Evolutionary conservation across 2,113 vertebrate genomes (phyloP).

Genomic region (Gavialis gangeticus): DNA sequence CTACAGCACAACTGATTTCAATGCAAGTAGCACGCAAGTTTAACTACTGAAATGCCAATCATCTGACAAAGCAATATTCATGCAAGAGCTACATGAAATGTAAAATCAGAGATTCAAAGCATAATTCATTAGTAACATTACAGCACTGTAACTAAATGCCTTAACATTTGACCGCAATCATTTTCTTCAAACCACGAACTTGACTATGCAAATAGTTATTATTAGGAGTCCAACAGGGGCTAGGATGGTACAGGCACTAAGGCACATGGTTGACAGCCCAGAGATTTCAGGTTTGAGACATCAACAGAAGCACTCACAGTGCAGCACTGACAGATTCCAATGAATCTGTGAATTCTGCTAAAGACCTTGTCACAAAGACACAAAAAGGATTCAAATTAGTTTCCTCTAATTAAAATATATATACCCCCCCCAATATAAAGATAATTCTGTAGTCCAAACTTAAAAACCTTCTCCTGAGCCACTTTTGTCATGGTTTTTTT

Average conservation of each 20-base stretch:
- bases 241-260: too few species aligned
- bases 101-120: neutral
- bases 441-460: neutral
- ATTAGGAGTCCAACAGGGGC: too few species aligned
- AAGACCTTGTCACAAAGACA: too few species aligned
- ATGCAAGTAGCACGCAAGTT: neutral
- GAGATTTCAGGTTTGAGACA: too few species aligned
- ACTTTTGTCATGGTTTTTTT: neutral
- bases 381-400: neutral
- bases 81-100: neutral
- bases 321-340: too few species aligned
- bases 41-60: neutral
- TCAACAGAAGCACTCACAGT: too few species aligned
- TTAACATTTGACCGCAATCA: neutral
- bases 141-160: neutral
- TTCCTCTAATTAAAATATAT: neutral
- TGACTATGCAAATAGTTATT: neutral
- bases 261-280: too few species aligned
- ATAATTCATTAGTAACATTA: neutral
- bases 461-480: neutral
- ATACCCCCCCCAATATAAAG: neutral
- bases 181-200: neutral
- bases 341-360: too few species aligned
- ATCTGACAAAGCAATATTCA: accelerated
- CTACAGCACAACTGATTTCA: neutral